Base-by-base conservation (phyloP, 1,140 invertebrate species). In the Alviniconcha marisindica region DNA sequence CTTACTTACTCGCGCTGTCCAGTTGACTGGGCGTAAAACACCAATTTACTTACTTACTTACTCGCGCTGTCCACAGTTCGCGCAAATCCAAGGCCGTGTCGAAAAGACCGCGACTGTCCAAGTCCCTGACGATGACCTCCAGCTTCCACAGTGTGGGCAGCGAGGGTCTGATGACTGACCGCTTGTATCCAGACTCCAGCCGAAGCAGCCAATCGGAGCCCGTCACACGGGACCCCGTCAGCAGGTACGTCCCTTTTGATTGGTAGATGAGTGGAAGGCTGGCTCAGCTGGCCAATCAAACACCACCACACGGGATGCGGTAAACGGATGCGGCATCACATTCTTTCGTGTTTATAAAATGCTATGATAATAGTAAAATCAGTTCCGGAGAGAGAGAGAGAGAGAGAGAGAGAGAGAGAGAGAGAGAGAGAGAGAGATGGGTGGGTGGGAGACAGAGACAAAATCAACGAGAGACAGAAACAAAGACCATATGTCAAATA, bases 141-240 rank as follows among this genome's bases (percentile, higher is more conserved):
- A 66, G 78, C 15, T 28, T 60, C 21, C 56, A 21, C 14, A 63
- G 54, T 36, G 78, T 80, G 56, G 56, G 78, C 60, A 80, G 60
- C 40, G 78, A 80, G 60, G 60, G 60, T n/a, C 7, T 44, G 24
- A 38, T 66, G 56, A 66, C 78, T 14, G 78, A 80, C 36, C 33
- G 78, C n/a, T 0, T 63, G 33, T 60, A 66, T 1, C 78, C 78
- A 0, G 78, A 80, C 24, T 60, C 78, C 31, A 80, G 56, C 78
- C n/a, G 78, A 31, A 66, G 36, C 60, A 60, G n/a, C 60, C 78
- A 66, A 38, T 66, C 78, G 28, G 78, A 80, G 24, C 56, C 78
- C 40, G 56, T 10, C 78, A 80, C 78, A 0, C 15, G 78, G 4
- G 24, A 66, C 38, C 44, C 78, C 15, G 78, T 78, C 24, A 40